Base-by-base conservation (phyloP, 2,113 vertebrate species). In the Scolopax mira region DNA sequence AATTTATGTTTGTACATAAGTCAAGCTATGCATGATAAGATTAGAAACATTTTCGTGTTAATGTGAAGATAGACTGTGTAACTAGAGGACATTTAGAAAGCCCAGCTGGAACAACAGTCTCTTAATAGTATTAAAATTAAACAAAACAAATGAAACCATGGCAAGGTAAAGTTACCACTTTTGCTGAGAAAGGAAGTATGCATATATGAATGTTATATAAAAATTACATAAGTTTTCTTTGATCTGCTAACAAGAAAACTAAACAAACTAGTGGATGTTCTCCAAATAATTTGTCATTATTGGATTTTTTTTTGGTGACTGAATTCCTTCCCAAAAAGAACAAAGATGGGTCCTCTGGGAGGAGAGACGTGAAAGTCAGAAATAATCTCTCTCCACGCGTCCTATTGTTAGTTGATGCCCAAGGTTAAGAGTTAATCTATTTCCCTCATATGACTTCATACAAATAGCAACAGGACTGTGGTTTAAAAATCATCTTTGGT, bases 131-230 rank as follows among this genome's bases (percentile, higher is more conserved):
- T 88, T 79, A 79, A 89, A 86, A 91, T 69, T 86, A 78, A 92
- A 60, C 79, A 72, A 89, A 87, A 70, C 14, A 91, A 89, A 94
- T 60, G 67, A 87, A 90, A 73, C 13, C 11, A 62, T 44, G 61
- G 27, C 31, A 88, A 91, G 52, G 75, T 79, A 83, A 93, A 93
- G 35, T 88, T 60, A 80, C 30, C 13, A 60, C 48, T 95, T 91
- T 62, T 93, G 21, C 46, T 64, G 79, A 86, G 79, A 96, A 93
- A 94, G 89, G 85, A 96, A 96, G 90, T 30, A 90, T 70, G 60
- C 51, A 83, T 90, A 94, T 60, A 90, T 88, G 30, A 91, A 93
- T 88, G 79, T 78, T 71, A 85, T 42, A 96, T 85, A 88, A 94
- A 96, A 96, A 70, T 88, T 31, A 64, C 44, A 1, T 58, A 70